Evolutionary conservation across 2,113 vertebrate genomes (phyloP).

Genomic region (Leptodactylus fuscus): DNA sequence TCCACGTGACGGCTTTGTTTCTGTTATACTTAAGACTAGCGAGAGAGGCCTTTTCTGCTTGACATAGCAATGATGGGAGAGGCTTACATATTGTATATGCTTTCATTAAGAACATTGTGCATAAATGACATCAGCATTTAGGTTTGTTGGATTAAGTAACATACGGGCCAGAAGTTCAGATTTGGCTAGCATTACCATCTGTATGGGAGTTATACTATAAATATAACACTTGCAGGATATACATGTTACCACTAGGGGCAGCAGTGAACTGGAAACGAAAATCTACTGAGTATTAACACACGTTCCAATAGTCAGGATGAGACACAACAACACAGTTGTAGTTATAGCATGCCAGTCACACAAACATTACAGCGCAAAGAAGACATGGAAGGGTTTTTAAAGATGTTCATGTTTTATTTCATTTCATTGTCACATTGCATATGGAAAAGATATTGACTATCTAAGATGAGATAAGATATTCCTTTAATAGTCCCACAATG

Average conservation of each 20-base stretch:
- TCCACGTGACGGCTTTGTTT: constrained; percentile 39
- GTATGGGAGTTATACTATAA: not conserved
- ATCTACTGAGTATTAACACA: not conserved
- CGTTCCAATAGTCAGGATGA: too few relatives aligned
- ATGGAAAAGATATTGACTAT: too few relatives aligned
- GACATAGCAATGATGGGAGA: constrained; percentile 19
- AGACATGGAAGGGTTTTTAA: too few relatives aligned
- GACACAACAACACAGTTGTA: too few relatives aligned
- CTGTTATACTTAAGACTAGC: not conserved
- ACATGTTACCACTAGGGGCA: not conserved
- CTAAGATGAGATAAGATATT: too few relatives aligned
- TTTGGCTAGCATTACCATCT: not conserved
- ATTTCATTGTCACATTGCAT: too few relatives aligned
- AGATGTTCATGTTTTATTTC: too few relatives aligned
- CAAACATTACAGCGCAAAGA: too few relatives aligned
- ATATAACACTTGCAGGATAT: not conserved
- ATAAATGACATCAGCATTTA: constrained; percentile 15
- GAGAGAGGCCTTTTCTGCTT: not conserved
- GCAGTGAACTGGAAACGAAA: not conserved
- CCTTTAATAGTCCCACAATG: too few relatives aligned
- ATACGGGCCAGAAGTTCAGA: not conserved
- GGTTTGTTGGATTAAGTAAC: not conserved
- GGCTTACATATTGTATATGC: not conserved
- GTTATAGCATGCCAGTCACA: too few relatives aligned
- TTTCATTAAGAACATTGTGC: constrained; percentile 22